phyloP scores from a whole-genome alignment of 2,113 vertebrate genomes.

The Indicator indicator region DNA sequence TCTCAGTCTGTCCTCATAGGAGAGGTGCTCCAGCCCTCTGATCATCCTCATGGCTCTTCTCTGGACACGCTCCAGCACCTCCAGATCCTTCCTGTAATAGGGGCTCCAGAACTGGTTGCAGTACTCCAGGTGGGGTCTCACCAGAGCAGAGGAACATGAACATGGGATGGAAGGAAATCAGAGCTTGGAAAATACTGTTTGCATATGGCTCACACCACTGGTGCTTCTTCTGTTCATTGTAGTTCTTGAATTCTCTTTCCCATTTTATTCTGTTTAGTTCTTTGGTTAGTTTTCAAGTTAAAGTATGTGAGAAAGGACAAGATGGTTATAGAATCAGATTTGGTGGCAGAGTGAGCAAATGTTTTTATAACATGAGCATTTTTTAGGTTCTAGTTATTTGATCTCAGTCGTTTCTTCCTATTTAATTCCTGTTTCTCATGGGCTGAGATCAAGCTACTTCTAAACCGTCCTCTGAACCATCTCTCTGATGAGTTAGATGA shows the following conservation, averaged over 20 bases:
- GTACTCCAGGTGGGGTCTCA: too few relatives aligned
- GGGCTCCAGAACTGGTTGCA: too few relatives aligned
- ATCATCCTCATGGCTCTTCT: too few relatives aligned
- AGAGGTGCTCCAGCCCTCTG: too few relatives aligned
- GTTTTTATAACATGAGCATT: background rate
- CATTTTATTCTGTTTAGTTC: background rate
- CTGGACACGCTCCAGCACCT: too few relatives aligned
- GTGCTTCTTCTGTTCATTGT: background rate
- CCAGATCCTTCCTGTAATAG: too few relatives aligned
- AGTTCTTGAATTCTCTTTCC: background rate
- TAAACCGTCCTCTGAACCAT: conserved; percentile 4
- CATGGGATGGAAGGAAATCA: background rate
- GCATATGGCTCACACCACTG: background rate
- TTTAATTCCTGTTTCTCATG: conserved; percentile 8
- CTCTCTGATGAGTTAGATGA: conserved; percentile 36
- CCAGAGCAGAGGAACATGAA: background rate
- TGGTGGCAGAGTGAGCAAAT: background rate
- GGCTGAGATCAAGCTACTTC: background rate
- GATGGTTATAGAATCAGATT: background rate
- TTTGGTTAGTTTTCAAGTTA: background rate
- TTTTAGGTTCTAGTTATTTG: background rate
- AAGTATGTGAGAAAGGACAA: background rate
- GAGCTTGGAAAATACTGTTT: background rate
- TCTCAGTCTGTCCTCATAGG: too few relatives aligned
- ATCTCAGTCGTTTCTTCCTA: background rate